Percentiles rank a stretch among this genome's conserved stretches.
phyloP scores from a whole-genome alignment of 1,140 invertebrate species.

The Camponotus floridanus region DNA sequence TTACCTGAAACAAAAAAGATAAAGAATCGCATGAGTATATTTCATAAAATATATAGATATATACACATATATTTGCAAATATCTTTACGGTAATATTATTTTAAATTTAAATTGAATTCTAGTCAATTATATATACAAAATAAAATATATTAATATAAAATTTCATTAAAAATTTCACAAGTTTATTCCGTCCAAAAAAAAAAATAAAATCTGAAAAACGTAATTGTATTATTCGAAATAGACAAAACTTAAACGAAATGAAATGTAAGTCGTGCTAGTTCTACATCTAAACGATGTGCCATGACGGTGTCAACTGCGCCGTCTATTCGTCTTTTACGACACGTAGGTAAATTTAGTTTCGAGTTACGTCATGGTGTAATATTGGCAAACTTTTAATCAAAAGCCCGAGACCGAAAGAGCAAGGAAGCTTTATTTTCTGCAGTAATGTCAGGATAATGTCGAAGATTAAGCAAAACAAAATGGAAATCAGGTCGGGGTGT shows the following conservation, averaged over 20 bases:
- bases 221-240: constrained; percentile 38
- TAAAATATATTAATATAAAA: not conserved
- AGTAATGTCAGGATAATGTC: constrained; percentile 69
- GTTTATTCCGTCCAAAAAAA: not conserved
- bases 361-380: constrained; percentile 71
- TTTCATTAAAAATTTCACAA: not conserved
- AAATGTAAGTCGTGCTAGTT: constrained; percentile 62
- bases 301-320: constrained; percentile 44
- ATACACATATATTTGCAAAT: not conserved
- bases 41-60: not conserved
- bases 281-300: constrained; percentile 35
- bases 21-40: constrained; percentile 3
- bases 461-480: constrained; percentile 75
- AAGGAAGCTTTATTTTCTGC: constrained; percentile 73
- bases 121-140: not conserved
- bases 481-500: constrained; percentile 64
- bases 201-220: constrained; percentile 21
- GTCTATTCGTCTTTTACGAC: constrained; percentile 60
- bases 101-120: not conserved
- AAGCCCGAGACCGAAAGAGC: constrained; percentile 4
- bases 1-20: constrained; percentile 74
- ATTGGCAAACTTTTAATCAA: constrained; percentile 78
- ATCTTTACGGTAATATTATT: not conserved
- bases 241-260: constrained; percentile 54
- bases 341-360: constrained; percentile 66